Base-by-base conservation (phyloP, 2,888 invertebrate species). In the Pogonocherus hispidulus region DNA sequence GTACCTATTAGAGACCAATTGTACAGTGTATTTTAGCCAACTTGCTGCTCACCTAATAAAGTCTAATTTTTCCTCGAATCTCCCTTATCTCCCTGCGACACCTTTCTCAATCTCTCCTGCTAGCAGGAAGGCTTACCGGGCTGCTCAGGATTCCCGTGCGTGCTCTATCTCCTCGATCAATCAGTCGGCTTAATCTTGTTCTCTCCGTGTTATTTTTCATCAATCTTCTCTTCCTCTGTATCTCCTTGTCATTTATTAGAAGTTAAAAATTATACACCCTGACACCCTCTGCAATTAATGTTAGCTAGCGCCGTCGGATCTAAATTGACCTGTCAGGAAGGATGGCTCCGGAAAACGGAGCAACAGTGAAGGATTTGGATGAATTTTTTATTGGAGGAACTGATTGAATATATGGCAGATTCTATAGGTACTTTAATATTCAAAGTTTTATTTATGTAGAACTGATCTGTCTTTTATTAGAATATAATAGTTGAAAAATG, bases 171-270 rank as follows among this genome's bases (percentile, higher is more conserved):
- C 16, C 51, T 16, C 69, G 52, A 69, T 69, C 69, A 69, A 69
- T 69, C 69, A 69, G 52, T 66, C 69, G 59, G 65, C 8, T 56
- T 62, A 63, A 63, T 63, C 67, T 67, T 27, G 56, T 63, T 63
- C 44, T 54, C 69, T 60, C 59, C 57, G 23, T 49, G 54, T 51
- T 65, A 66, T 69, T 69, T 66, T 69, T 69, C 65, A 68, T 68
- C 59, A 54, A 69, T 69, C 60, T 59, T 60, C 44, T 52, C 57
- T 5, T 22, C 32, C 41, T 46, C 22, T 20, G 54, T 62, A 62
- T 51, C 51, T 51, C 18, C 62, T 51, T 62, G 62, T 62, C 62
- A 62, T 62, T 51, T 62, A 62, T 62, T 62, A 66, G 60, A 52
- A 49, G 60, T 60, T 60, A 47, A 66, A 49, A 66, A 66, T 66